Conservation (phyloP, 1,140 invertebrate genomes). For the Drosophila serrata region DNA sequence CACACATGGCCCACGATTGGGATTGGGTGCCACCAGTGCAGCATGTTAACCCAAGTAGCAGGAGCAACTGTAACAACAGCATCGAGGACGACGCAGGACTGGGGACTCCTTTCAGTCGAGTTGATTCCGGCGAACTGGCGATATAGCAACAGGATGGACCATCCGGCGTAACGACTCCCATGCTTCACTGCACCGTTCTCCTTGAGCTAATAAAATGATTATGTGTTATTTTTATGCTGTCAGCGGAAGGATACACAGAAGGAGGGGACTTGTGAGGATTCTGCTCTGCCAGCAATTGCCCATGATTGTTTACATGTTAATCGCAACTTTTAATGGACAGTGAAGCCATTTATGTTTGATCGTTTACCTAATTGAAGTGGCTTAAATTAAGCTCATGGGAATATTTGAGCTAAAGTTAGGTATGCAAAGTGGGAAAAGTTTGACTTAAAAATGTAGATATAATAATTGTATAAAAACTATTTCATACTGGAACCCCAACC, state of each 20-base stretch:
- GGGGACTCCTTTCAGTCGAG: slow-evolving; percentile 13
- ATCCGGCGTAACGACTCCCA: slow-evolving; percentile 61
- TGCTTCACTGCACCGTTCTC: slow-evolving; percentile 63
- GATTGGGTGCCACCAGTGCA: slow-evolving; percentile 58
- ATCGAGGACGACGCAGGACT: slow-evolving; percentile 38
- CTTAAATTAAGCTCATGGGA: slow-evolving; percentile 17
- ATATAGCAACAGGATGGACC: slow-evolving; percentile 70
- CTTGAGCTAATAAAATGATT: slow-evolving; percentile 81
- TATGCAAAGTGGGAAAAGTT: background rate
- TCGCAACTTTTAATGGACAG: slow-evolving; percentile 73
- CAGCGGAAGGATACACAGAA: slow-evolving; percentile 13
- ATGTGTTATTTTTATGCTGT: slow-evolving; percentile 79
- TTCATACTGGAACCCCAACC: background rate
- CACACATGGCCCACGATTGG: slow-evolving; percentile 61
- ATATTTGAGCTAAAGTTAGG: slow-evolving; percentile 3
- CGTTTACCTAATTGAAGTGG: slow-evolving; percentile 59
- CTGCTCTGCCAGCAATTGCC: slow-evolving; percentile 58
- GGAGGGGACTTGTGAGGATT: slow-evolving; percentile 23
- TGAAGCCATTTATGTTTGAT: slow-evolving; percentile 47
- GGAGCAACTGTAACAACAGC: slow-evolving; percentile 36
- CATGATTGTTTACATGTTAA: slow-evolving; percentile 80
- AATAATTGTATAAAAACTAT: background rate
- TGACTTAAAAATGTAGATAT: background rate
- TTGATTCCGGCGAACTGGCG: slow-evolving; percentile 26
- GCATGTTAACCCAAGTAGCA: slow-evolving; percentile 77